Conservation (phyloP, 2,888 invertebrate species). For the Ophion costatus region DNA sequence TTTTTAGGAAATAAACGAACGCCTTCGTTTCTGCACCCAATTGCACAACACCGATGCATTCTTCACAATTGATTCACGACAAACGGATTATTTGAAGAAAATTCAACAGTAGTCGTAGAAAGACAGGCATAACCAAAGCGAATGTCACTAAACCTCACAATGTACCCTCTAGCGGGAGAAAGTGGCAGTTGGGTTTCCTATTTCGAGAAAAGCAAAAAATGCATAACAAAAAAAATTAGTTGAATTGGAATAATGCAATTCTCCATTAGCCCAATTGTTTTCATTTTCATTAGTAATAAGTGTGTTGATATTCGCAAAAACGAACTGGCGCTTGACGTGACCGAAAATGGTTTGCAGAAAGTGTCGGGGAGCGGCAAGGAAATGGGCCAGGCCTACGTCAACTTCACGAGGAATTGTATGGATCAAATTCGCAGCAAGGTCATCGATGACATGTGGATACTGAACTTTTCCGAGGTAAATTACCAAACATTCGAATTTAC, state of each 20-base stretch:
- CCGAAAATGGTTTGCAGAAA: conserved; percentile 85
- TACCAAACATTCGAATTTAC: neutral
- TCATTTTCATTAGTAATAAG: neutral
- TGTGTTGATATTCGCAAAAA: neutral
- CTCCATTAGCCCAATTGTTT: neutral
- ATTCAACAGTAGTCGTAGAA: too few species aligned
- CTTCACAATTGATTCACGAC: too few species aligned
- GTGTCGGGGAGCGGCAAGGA: conserved; percentile 98
- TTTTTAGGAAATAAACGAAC: too few species aligned
- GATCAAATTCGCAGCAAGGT: conserved; percentile 99
- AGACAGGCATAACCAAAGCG: too few species aligned
- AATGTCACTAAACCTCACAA: too few species aligned
- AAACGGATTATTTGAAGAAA: too few species aligned
- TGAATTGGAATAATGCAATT: conserved; percentile 34
- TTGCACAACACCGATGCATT: too few species aligned
- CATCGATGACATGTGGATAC: conserved; percentile 92
- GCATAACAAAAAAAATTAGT: neutral
- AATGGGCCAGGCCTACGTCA: conserved; percentile 98
- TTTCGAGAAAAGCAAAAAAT: conserved; percentile 3
- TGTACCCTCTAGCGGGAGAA: too few species aligned
- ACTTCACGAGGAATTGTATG: conserved; percentile 98
- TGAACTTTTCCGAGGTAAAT: conserved; percentile 89
- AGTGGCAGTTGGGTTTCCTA: too few species aligned
- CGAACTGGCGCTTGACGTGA: too few species aligned
- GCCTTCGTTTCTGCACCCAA: too few species aligned